These are phyloP conservation scores for Virgularia gustaviana DNA, from an alignment of 92 coral and sea anemone species.

Conservation along the genomic window DNA sequence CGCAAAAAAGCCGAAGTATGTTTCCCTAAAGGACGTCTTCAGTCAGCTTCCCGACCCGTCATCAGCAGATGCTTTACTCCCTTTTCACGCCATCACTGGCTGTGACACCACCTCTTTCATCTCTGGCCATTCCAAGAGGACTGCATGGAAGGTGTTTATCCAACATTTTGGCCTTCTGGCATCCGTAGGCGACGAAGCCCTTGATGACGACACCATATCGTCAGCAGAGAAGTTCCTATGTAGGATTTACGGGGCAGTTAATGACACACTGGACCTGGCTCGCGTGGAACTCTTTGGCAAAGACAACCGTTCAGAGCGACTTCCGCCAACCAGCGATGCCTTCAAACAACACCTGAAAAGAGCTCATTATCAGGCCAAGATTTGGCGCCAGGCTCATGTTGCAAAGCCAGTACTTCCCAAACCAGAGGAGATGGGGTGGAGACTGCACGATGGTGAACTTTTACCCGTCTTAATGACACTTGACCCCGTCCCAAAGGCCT, in stretches of 20 bases:
- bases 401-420: constrained; percentile 34
- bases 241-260: constrained; percentile 7
- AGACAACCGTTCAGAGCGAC: constrained; percentile 22
- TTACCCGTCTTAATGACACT: constrained; percentile 26
- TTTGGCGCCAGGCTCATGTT: constrained; percentile 48
- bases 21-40: not conserved
- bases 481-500: constrained; percentile 31
- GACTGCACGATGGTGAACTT: constrained; percentile 16
- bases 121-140: constrained; percentile 30
- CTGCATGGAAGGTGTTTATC: constrained; percentile 33
- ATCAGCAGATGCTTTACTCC: constrained; percentile 1
- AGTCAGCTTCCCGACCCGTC: not conserved
- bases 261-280: constrained; percentile 22
- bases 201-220: constrained; percentile 7
- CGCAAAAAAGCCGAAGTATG: constrained; percentile 5
- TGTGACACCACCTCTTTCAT: constrained; percentile 42
- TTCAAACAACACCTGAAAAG: constrained; percentile 32
- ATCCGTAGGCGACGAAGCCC: constrained; percentile 30
- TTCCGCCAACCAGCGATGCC: constrained; percentile 51
- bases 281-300: constrained; percentile 36
- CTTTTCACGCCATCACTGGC: constrained; percentile 39
- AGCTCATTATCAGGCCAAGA: constrained; percentile 42
- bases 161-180: constrained; percentile 20
- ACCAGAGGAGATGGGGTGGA: constrained; percentile 38
- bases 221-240: constrained; percentile 44